These are phyloP conservation scores for Limnephilus rhombicus DNA, from an alignment of 2,888 invertebrate genomes.

Conservation along the genomic window DNA sequence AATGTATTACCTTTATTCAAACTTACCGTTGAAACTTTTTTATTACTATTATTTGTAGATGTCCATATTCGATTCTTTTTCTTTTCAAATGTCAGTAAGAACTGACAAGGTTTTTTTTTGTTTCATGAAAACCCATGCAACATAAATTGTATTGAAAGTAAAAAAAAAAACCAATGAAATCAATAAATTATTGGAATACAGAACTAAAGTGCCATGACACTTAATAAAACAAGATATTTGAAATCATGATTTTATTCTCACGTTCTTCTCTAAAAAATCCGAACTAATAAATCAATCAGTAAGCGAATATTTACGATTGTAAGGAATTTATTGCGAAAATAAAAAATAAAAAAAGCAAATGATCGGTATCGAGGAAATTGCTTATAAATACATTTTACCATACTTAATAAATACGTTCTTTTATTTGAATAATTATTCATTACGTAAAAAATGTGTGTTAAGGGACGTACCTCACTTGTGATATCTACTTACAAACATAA, in stretches of 20 bases:
- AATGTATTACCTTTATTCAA: no score
- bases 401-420: not conserved
- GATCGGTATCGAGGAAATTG: not conserved
- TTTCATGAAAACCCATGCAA: not conserved
- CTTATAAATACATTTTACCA: no score
- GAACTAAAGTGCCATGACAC: not conserved
- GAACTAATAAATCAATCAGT: not conserved
- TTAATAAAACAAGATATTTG: not conserved
- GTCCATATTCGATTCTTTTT: not conserved
- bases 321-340: conserved; percentile 5
- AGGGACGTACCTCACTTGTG: no score
- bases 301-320: not conserved
- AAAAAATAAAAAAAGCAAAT: not conserved
- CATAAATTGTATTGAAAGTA: not conserved
- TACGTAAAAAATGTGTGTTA: no score
- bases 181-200: not conserved
- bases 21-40: no score
- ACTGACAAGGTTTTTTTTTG: not conserved
- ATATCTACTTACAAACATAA: no score
- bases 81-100: not conserved
- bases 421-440: no score
- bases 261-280: not conserved
- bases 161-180: not conserved
- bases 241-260: not conserved
- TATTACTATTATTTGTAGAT: no score